Conservation (phyloP, 2,113 vertebrate species). For the Hypocryptadius cinnamomeus region DNA sequence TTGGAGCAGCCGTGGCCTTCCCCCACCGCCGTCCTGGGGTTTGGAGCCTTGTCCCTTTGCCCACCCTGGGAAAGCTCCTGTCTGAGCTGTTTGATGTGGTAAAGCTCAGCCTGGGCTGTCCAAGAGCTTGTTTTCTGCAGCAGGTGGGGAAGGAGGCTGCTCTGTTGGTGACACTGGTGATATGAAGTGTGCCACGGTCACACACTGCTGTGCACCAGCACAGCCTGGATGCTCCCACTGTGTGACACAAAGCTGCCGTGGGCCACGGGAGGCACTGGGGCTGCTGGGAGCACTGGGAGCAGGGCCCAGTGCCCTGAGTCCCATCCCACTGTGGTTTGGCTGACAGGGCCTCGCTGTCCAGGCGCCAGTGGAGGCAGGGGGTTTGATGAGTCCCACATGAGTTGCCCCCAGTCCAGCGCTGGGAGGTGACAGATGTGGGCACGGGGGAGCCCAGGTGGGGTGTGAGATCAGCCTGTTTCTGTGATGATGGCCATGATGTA, state of each 20-base stretch:
- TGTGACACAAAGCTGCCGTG: accelerated
- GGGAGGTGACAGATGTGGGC: not conserved
- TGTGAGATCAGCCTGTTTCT: not conserved
- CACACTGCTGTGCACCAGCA: accelerated
- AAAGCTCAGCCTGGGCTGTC: not conserved
- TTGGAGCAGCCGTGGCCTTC: not conserved
- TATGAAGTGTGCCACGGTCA: not conserved
- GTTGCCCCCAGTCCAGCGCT: accelerated
- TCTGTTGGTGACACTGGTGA: accelerated
- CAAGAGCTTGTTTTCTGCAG: not conserved
- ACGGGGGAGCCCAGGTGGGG: not conserved
- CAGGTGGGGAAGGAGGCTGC: not conserved
- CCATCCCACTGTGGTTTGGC: accelerated
- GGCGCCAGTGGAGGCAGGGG: not conserved
- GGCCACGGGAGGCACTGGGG: accelerated
- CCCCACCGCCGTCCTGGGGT: not conserved
- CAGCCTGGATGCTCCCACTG: not conserved
- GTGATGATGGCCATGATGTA: not conserved
- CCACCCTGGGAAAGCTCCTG: not conserved
- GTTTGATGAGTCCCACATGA: accelerated
- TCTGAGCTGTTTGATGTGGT: not conserved
- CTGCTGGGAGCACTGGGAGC: not conserved
- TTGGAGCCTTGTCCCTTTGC: not conserved
- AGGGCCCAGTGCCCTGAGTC: accelerated
- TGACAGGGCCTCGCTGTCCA: accelerated